A percentile compares a stretch with the other conserved stretches of the same genome.
Conservation (phyloP, 2,888 invertebrate genomes). For the Hermaeophaga mercurialis region DNA sequence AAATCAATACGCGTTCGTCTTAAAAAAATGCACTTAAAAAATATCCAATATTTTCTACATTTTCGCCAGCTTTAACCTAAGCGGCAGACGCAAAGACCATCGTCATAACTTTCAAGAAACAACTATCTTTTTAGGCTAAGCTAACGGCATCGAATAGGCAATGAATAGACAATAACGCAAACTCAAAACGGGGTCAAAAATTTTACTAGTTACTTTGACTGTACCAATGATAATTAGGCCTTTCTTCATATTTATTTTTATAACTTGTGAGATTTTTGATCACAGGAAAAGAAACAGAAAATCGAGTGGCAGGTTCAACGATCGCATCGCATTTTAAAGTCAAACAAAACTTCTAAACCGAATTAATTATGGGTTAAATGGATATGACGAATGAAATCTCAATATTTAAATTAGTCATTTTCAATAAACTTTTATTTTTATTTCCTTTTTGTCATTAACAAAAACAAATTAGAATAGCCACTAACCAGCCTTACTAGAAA, state of each 20-base stretch:
- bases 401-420: conserved; percentile 22
- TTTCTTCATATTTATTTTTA: conserved; percentile 59
- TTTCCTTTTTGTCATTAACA: conserved; percentile 9
- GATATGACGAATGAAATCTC: conserved; percentile 6
- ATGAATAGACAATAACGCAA: conserved; percentile 49
- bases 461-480: conserved; percentile 11
- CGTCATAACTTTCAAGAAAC: conserved; percentile 40
- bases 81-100: conserved; percentile 36
- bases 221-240: conserved; percentile 53
- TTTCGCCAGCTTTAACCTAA: conserved; percentile 34
- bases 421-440: conserved; percentile 13
- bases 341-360: conserved; percentile 23
- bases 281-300: conserved; percentile 56
- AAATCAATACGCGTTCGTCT: conserved; percentile 59
- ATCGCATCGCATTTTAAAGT: conserved; percentile 41
- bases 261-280: conserved; percentile 55
- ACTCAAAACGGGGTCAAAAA: conserved; percentile 58
- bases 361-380: conserved; percentile 3
- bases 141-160: conserved; percentile 54
- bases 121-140: conserved; percentile 49
- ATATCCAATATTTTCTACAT: conserved; percentile 44
- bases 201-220: conserved; percentile 51
- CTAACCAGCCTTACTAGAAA: conserved; percentile 8
- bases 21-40: conserved; percentile 55
- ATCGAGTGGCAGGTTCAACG: conserved; percentile 53